Conservation (phyloP, 2,888 invertebrate species). For the Iphiclides podalirius region DNA sequence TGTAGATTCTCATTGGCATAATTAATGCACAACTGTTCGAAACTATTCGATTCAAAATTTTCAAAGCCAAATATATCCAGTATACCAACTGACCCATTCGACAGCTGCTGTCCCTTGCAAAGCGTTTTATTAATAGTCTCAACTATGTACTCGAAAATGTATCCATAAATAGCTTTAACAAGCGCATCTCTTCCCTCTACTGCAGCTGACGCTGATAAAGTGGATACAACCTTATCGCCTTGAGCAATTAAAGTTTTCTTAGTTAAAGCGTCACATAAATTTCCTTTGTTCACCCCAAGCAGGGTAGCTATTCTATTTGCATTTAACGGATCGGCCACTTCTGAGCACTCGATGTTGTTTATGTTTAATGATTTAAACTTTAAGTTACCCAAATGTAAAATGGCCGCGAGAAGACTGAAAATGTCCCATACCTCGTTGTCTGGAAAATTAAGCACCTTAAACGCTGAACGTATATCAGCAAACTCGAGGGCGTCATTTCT, state of each 20-base stretch:
- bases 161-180: constrained; percentile 95
- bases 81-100: constrained; percentile 90
- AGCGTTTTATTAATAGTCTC: constrained; percentile 94
- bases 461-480: constrained; percentile 93
- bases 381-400: constrained; percentile 95
- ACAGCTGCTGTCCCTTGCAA: constrained; percentile 81
- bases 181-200: constrained; percentile 94
- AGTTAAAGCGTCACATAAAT: constrained; percentile 90
- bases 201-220: constrained; percentile 87
- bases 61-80: constrained; percentile 98
- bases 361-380: constrained; percentile 87
- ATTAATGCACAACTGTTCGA: constrained; percentile 97
- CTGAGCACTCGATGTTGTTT: constrained; percentile 93
- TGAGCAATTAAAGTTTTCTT: constrained; percentile 91
- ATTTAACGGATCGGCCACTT: constrained; percentile 86
- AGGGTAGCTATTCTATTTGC: constrained; percentile 86
- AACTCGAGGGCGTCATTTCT: constrained; percentile 92
- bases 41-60: constrained; percentile 94
- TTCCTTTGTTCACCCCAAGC: constrained; percentile 84
- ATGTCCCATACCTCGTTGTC: constrained; percentile 92
- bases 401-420: constrained; percentile 90
- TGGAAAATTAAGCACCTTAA: constrained; percentile 93
- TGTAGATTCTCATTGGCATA: constrained; percentile 98
- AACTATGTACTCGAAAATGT: constrained; percentile 93
- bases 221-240: constrained; percentile 89